Base-by-base conservation (phyloP, 92 coral and sea anemone genomes). In the Parazoanthus swiftii region DNA sequence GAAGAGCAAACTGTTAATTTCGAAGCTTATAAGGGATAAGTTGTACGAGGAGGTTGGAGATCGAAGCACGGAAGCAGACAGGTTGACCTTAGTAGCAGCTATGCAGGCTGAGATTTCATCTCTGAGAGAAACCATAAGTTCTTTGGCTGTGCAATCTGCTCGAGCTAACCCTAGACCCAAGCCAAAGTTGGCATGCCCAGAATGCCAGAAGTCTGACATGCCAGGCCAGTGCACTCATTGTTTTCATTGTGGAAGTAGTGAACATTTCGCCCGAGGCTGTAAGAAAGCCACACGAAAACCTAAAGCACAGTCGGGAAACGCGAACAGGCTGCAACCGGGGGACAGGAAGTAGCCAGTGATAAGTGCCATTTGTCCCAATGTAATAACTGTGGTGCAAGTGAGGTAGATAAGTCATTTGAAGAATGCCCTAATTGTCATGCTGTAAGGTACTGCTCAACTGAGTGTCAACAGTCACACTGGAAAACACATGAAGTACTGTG, bases 361-460 rank as follows among this genome's bases (percentile, higher is more conserved):
- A 63, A 75, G 44, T 46, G 70, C 74, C 58, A 89, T 77, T 48
- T 39, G 85, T 86, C 54, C 74, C 81, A 10, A 65, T 84, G 91
- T 85, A 87, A 73, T 84, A 85, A 72, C 26, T 89, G 91, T 77
- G 72, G 58, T 29, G 33, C 33, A 29, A 29, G 33, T 29, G 36
- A 77, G 14, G 79, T 74, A 14, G 43, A 21, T 23, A 89, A 89
- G 36, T 23, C 73, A 13, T 78, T 89, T 35, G 0, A 76, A 85
- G 81, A 66, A 75, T 89, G 88, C n/a, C 68, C 84, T 43, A 82
- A 81, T 35, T 89, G 91, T 44, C 85, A 89, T 68, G 39, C 77
- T 74, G 91, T 83, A 89, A 75, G 76, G 81, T 84, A 89, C 81
- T 89, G 91, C 65, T 89, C 85, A 42, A 89, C 37, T 18, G 91